Percentiles rank a stretch among this genome's conserved stretches.
Evolutionary conservation across 2,888 invertebrate genomes (phyloP).

Genomic region (Mesopsocus fuscifrons): DNA sequence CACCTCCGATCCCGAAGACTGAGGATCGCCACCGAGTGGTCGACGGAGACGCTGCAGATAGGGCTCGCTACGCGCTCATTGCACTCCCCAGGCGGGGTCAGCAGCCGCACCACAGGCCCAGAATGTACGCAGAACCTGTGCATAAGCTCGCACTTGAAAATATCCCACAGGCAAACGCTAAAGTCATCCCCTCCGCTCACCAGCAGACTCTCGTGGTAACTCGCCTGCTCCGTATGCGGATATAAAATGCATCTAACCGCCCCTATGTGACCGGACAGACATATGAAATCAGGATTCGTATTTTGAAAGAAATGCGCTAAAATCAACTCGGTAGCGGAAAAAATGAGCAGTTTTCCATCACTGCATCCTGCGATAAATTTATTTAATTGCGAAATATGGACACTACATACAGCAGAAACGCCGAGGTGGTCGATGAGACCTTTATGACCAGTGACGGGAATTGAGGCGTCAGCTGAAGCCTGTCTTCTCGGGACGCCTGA

Average conservation of each 20-base stretch:
- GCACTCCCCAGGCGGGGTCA: constrained; percentile 1
- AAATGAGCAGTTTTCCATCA: background rate
- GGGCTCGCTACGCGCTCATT: background rate
- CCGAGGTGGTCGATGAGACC: background rate
- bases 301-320: background rate
- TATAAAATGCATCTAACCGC: background rate
- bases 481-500: background rate
- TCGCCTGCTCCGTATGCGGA: background rate
- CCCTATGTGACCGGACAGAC: background rate
- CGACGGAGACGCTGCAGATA: constrained; percentile 7
- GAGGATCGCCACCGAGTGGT: constrained; percentile 3
- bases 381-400: background rate
- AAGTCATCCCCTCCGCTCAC: constrained; percentile 1
- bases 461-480: background rate
- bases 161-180: background rate
- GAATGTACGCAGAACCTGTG: constrained; percentile 7
- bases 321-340: background rate
- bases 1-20: constrained; percentile 2
- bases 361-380: background rate
- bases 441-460: background rate
- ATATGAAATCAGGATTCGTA: background rate
- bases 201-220: background rate
- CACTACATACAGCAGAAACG: background rate
- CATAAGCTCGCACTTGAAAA: background rate
- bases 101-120: background rate